Conservation (phyloP, 2,888 invertebrate species). For the Selenia dentaria region DNA sequence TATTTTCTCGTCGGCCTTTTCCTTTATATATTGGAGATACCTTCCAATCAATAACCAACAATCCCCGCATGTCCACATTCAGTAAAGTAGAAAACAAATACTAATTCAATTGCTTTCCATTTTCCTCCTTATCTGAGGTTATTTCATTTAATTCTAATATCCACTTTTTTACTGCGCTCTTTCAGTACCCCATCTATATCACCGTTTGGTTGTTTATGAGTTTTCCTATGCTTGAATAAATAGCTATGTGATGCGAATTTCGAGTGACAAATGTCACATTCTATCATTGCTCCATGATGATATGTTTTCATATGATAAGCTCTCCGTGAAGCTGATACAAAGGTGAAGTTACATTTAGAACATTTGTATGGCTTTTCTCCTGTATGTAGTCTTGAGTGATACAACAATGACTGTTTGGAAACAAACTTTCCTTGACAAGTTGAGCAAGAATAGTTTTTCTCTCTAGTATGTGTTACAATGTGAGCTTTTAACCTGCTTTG, state of each 20-base stretch:
- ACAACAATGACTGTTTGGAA: constrained; percentile 65
- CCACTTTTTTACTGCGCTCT: no score
- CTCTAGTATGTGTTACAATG: constrained; percentile 68
- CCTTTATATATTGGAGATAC: no score
- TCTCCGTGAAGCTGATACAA: constrained; percentile 64
- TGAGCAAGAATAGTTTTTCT: constrained; percentile 61
- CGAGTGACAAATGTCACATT: constrained; percentile 59
- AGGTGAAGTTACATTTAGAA: constrained; percentile 54
- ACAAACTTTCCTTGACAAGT: constrained; percentile 66
- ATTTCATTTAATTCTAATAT: no score
- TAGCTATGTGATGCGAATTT: constrained; percentile 54
- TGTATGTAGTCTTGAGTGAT: constrained; percentile 71
- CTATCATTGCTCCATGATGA: constrained; percentile 47
- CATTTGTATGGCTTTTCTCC: constrained; percentile 71
- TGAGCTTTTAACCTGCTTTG: constrained; percentile 68
- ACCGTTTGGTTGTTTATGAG: constrained; percentile 36
- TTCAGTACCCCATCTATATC: no score
- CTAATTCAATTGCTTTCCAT: no score
- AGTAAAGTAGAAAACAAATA: no score
- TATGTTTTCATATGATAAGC: constrained; percentile 61
- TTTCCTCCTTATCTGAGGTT: no score
- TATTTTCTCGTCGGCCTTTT: no score
- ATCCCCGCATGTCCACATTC: no score
- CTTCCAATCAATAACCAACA: no score
- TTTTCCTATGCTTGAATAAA: constrained; percentile 55